Base-by-base conservation (phyloP, 2,797 vertebrate genomes). In the Selene dorsalis region DNA sequence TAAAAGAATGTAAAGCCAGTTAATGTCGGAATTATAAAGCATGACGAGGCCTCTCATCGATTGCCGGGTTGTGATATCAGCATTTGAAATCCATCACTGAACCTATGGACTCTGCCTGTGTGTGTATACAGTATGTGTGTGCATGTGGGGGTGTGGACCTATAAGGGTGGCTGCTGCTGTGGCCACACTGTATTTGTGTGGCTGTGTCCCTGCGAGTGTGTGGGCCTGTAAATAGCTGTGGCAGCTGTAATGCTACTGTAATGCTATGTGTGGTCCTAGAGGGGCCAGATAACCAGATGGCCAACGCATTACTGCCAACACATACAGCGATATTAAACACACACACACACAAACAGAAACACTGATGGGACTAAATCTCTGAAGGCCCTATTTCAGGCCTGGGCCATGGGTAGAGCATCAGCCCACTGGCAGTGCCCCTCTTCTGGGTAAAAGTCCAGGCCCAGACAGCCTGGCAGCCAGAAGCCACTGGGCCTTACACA, bases 281-380 rank as follows among this genome's bases (percentile, higher is more conserved):
- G 90, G 87, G 89, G 89, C 92, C 89, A 89, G 84, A 85, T 69
- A 74, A 87, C 84, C 94, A 95, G 93, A 95, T 95, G 94, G 94
- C 90, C 89, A 85, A 80, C 75, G 80, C 79, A 84, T 80, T 62
- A 63, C 74, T 85, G 89, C 87, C 91, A 93, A 91, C 81, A 84
- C 67, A 88, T 62, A 90, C 69, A 89, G 67, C 38, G n/a, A 80
- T 86, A 84, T 85, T 85, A 88, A 80, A 85, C 59, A 77, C 55
- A 69, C 53, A 73, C 68, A 73, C 68, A 64, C 35, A 74, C 63
- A 32, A 24, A 43, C 53, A 57, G 4, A 82, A 74, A 70, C 64
- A 79, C 88, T 78, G 52, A 56, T 6, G 84, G 85, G 91, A 91
- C 69, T 45, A 76, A 91, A 84, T 84, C 92, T 93, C 92, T 69